Conservation (phyloP, 2,888 invertebrate species). For the Sesia apiformis region DNA sequence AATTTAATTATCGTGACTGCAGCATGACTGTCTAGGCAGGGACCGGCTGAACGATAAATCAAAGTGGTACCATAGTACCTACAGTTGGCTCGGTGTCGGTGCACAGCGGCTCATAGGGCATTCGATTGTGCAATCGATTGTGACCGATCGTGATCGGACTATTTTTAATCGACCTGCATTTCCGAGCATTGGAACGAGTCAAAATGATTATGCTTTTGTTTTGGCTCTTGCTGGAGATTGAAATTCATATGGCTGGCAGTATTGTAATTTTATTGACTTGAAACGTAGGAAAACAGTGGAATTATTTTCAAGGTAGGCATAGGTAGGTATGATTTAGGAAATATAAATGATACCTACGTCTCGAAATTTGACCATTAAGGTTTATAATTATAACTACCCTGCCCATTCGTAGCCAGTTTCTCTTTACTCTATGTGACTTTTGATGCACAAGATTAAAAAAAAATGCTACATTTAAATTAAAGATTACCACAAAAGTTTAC, state of each 20-base stretch:
- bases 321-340: too few species aligned
- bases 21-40: constrained; percentile 36
- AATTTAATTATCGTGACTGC: constrained; percentile 59
- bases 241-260: neutral
- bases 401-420: too few species aligned
- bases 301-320: too few species aligned
- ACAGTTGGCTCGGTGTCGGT: constrained; percentile 1
- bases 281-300: too few species aligned
- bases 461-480: too few species aligned
- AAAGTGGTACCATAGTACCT: constrained; percentile 13
- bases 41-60: constrained; percentile 43
- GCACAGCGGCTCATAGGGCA: constrained; percentile 14
- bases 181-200: constrained; percentile 15
- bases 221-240: neutral
- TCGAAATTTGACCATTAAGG: too few species aligned
- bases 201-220: neutral
- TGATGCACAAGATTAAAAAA: too few species aligned
- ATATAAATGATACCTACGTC: too few species aligned
- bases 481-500: too few species aligned
- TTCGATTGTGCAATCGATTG: constrained; percentile 47
- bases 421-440: too few species aligned
- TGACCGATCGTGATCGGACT: constrained; percentile 38
- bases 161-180: constrained; percentile 26
- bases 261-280: too few species aligned
- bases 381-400: too few species aligned